phyloP scores from a whole-genome alignment of 2,113 vertebrate genomes.

The Macroglossus sobrinus region DNA sequence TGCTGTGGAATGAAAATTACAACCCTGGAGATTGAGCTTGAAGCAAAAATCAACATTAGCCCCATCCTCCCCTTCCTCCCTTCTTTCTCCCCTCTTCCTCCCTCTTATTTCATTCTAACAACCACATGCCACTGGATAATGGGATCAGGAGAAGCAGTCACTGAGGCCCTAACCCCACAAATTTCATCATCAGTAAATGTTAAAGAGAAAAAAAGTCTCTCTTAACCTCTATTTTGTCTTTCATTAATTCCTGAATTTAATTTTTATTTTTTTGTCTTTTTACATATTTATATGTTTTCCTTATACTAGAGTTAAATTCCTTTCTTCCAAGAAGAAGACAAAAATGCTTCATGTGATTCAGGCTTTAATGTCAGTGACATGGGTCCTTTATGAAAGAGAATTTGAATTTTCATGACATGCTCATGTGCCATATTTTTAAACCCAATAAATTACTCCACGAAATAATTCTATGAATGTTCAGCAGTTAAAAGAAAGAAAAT shows the following conservation, averaged over 20 bases:
- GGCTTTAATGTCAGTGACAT: background rate
- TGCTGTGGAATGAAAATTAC: conserved; percentile 45
- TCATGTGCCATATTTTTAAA: background rate
- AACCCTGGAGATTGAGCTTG: background rate
- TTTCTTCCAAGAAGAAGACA: background rate
- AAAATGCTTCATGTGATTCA: background rate
- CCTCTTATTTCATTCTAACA: conserved; percentile 2
- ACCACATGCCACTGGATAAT: background rate
- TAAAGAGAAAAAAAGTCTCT: background rate
- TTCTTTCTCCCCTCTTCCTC: background rate
- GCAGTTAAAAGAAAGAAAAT: background rate
- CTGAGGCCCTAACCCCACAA: background rate
- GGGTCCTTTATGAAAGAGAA: background rate
- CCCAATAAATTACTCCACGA: background rate
- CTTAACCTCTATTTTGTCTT: background rate
- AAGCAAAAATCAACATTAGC: conserved; percentile 20
- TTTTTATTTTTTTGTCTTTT: background rate
- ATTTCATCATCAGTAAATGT: background rate
- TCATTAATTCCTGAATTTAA: background rate
- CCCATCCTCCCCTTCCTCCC: background rate
- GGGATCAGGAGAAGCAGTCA: background rate
- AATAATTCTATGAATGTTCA: background rate
- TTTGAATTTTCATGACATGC: background rate
- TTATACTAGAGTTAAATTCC: background rate
- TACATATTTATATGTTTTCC: background rate